Percentiles rank a stretch among this genome's conserved stretches.
These are phyloP conservation scores for Ceraclea dissimilis DNA, from an alignment of 2,888 invertebrate genomes.

Conservation along the genomic window DNA sequence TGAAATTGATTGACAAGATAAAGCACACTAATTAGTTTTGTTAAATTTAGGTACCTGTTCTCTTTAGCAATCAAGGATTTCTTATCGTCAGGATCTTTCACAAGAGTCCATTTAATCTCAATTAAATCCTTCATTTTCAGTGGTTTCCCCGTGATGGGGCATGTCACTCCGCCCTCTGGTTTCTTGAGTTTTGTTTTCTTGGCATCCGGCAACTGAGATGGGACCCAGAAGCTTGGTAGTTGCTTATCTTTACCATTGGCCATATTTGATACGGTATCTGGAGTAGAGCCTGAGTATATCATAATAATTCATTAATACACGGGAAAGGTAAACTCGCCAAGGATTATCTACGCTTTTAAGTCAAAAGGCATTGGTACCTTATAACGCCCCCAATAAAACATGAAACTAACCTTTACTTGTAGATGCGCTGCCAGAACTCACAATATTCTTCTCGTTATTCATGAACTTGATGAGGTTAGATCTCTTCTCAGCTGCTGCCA, in stretches of 20 bases:
- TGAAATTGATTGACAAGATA: no score
- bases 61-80: constrained; percentile 81
- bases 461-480: constrained; percentile 72
- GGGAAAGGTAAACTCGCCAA: no score
- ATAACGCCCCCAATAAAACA: no score
- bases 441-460: constrained; percentile 73
- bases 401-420: background rate
- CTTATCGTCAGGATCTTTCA: constrained; percentile 81
- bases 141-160: constrained; percentile 79
- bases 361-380: no score
- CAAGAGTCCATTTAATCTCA: constrained; percentile 84
- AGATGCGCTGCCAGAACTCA: constrained; percentile 30
- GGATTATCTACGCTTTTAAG: no score
- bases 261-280: constrained; percentile 77
- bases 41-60: constrained; percentile 47
- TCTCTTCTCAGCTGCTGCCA: constrained; percentile 65
- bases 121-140: constrained; percentile 89
- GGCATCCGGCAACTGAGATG: constrained; percentile 85
- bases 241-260: constrained; percentile 55
- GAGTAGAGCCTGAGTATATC: constrained; percentile 25
- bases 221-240: constrained; percentile 95
- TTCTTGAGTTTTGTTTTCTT: constrained; percentile 51
- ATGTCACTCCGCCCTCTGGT: constrained; percentile 56
- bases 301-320: no score
- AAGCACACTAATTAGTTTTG: no score